Percentiles rank a stretch among this genome's conserved stretches.
phyloP scores from a whole-genome alignment of 2,888 invertebrate species.

The Melipona bicolor region DNA sequence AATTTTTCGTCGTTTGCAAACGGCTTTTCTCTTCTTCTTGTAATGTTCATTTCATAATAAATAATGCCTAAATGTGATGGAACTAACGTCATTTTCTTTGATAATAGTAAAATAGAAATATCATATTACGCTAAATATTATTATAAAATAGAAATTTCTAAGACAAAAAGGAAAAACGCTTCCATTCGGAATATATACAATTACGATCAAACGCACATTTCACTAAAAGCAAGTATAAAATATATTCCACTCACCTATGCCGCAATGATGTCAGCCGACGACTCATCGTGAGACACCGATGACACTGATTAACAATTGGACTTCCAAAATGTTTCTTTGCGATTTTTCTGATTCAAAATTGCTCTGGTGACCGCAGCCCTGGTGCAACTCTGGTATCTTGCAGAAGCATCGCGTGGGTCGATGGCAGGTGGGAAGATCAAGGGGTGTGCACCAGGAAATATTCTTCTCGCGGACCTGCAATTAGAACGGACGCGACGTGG shows the following conservation, averaged over 20 bases:
- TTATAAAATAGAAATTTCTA: no score
- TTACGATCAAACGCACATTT: no score
- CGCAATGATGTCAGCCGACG: not conserved
- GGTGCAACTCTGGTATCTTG: slow-evolving; percentile 33
- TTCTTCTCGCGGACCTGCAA: slow-evolving; percentile 77
- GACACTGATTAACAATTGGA: not conserved
- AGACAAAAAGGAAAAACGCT: no score
- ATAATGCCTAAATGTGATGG: not conserved
- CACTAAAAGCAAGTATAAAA: not conserved
- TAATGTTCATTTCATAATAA: no score
- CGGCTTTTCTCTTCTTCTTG: no score
- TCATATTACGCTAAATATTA: no score
- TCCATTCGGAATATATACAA: no score
- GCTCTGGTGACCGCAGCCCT: not conserved
- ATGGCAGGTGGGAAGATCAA: slow-evolving; percentile 66
- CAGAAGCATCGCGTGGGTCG: slow-evolving; percentile 62
- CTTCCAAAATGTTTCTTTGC: not conserved
- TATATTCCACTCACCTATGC: not conserved
- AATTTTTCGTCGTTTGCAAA: no score
- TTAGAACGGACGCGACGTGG: slow-evolving; percentile 81
- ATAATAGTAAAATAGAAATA: not conserved
- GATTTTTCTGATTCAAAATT: not conserved
- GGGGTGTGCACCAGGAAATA: slow-evolving; percentile 70
- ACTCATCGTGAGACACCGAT: not conserved
- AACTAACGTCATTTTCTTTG: not conserved